phyloP scores from a whole-genome alignment of 2,888 invertebrate species.

The Cryptophagus acutangulus region DNA sequence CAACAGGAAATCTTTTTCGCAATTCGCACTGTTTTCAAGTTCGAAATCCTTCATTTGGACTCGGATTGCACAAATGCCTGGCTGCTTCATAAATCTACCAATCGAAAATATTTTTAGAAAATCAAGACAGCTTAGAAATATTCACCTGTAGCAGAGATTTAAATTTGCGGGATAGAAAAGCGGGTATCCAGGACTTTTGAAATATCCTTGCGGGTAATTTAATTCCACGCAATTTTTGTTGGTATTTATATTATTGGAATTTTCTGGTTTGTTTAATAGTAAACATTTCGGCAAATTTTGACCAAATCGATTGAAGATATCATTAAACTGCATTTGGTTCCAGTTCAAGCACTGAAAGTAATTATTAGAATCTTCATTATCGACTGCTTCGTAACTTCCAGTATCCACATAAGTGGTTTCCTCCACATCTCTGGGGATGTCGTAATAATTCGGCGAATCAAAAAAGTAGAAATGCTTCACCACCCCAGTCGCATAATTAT shows the following conservation, averaged over 20 bases:
- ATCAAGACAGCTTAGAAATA: too few relatives aligned
- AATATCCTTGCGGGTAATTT: conserved; percentile 39
- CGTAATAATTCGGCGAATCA: conserved; percentile 29
- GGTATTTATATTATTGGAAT: too few relatives aligned
- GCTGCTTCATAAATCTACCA: conserved; percentile 43
- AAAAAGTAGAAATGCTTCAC: conserved; percentile 39
- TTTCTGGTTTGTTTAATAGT: neutral
- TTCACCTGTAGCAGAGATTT: conserved; percentile 49
- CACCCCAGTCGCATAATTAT: conserved; percentile 8
- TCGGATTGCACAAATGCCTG: conserved; percentile 45
- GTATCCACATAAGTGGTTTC: conserved; percentile 39
- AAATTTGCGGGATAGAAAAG: conserved; percentile 45
- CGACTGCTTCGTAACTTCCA: conserved; percentile 23
- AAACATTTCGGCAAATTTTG: conserved; percentile 16
- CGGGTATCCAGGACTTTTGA: conserved; percentile 49
- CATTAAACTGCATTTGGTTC: conserved; percentile 29
- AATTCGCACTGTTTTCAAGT: conserved; percentile 44
- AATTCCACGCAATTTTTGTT: conserved; percentile 39
- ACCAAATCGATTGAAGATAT: conserved; percentile 21
- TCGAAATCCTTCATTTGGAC: conserved; percentile 48
- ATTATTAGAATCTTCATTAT: conserved; percentile 25
- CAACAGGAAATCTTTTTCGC: conserved; percentile 41
- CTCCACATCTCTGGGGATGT: conserved; percentile 32
- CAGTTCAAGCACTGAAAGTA: conserved; percentile 28
- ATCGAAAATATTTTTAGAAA: conserved; percentile 5